Conservation (phyloP, 2,888 invertebrate genomes). For the Zele albiditarsus region DNA sequence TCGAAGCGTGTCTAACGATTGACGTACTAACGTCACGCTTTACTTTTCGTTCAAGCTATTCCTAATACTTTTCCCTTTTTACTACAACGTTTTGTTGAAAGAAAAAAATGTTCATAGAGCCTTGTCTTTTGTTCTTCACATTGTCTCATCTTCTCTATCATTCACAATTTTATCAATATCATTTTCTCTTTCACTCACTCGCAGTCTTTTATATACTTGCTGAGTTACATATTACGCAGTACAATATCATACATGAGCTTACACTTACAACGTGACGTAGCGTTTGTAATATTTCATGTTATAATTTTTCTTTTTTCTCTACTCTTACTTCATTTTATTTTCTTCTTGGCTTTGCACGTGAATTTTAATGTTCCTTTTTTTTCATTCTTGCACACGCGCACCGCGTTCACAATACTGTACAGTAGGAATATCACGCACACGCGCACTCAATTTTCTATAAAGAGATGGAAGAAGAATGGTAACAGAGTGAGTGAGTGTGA, state of each 20-base stretch:
- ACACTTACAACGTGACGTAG: neutral
- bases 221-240: neutral
- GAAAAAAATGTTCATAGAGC: neutral
- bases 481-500: conserved; percentile 32
- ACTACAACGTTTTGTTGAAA: neutral
- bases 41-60: neutral
- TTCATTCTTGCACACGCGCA: conserved; percentile 39
- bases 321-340: neutral
- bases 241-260: conserved; percentile 5
- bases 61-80: neutral
- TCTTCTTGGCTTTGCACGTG: conserved; percentile 16
- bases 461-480: conserved; percentile 30
- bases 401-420: conserved; percentile 4
- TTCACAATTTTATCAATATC: neutral
- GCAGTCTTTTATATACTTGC: neutral
- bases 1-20: conserved; percentile 22
- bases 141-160: neutral
- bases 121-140: neutral
- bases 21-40: neutral
- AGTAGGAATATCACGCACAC: conserved; percentile 35
- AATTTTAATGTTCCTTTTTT: conserved; percentile 29
- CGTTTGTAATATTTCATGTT: neutral
- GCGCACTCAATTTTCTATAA: conserved; percentile 36
- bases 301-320: neutral
- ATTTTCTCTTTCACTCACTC: conserved; percentile 14